phyloP scores from a whole-genome alignment of 2,797 vertebrate species.

The Rhincodon typus region DNA sequence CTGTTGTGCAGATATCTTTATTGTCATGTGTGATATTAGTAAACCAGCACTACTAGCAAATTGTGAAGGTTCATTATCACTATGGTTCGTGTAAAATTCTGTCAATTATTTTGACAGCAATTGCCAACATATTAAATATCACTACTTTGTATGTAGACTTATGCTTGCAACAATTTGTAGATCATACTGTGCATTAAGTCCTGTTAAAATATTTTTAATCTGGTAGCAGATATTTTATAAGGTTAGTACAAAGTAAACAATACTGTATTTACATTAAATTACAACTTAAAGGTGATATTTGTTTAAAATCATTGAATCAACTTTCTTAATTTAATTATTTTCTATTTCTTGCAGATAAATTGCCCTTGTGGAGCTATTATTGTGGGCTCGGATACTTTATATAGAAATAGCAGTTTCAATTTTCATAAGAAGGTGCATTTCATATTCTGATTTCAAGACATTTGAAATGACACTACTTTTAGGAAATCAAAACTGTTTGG shows the following conservation, averaged over 20 bases:
- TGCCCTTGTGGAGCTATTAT: background rate
- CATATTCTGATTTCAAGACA: background rate
- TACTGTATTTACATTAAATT: background rate
- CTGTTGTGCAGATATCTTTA: too few relatives aligned
- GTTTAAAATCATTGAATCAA: background rate
- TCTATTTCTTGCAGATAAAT: conserved; percentile 18
- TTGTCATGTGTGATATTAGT: background rate
- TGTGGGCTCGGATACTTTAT: background rate
- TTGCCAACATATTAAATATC: background rate
- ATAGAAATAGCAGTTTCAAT: background rate
- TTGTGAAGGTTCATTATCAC: background rate
- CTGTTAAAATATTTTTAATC: background rate
- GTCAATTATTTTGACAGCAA: background rate
- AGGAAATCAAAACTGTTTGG: conserved; percentile 70
- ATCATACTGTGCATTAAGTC: background rate
- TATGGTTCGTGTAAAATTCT: background rate
- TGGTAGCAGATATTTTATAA: background rate
- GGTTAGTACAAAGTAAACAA: background rate
- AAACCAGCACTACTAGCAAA: too few relatives aligned
- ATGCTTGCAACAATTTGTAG: background rate
- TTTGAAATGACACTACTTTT: conserved; percentile 66
- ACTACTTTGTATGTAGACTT: background rate
- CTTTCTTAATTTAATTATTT: background rate
- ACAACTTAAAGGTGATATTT: background rate
- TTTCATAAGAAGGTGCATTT: background rate